Conservation (phyloP, 2,888 invertebrate genomes). For the Seira ritae region DNA sequence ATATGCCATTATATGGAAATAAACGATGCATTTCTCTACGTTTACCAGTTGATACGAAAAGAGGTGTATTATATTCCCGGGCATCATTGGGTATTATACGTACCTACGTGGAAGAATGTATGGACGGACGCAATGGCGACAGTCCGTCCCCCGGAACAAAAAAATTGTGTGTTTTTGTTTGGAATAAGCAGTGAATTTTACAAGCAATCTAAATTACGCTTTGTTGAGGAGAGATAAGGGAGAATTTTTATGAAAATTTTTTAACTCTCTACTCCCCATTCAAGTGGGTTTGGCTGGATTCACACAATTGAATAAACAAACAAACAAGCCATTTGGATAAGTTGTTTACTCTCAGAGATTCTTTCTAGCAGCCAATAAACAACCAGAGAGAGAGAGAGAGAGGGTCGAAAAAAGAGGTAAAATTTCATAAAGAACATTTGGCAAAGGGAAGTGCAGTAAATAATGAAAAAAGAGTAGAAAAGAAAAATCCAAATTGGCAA, state of each 20-base stretch:
- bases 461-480: neutral
- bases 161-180: no score
- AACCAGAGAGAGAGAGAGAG: no score
- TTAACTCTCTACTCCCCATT: neutral
- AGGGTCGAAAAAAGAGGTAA: slow-evolving; percentile 2
- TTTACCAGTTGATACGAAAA: slow-evolving; percentile 1
- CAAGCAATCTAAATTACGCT: neutral
- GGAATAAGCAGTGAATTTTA: no score
- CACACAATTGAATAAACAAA: slow-evolving; percentile 16
- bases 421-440: slow-evolving; percentile 30
- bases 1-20: slow-evolving; percentile 9
- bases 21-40: neutral
- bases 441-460: neutral
- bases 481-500: slow-evolving; percentile 24
- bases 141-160: no score
- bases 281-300: slow-evolving; percentile 11
- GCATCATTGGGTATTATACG: no score
- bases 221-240: neutral
- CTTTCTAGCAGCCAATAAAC: neutral
- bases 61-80: no score
- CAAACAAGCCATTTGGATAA: slow-evolving; percentile 13
- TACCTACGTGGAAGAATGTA: no score
- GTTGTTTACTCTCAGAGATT: neutral
- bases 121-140: no score
- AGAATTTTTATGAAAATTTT: neutral